A percentile compares a stretch with the other conserved stretches of the same genome.
Evolutionary conservation across 2,888 invertebrate genomes (phyloP).

Genomic region (Stenodera caucasica): DNA sequence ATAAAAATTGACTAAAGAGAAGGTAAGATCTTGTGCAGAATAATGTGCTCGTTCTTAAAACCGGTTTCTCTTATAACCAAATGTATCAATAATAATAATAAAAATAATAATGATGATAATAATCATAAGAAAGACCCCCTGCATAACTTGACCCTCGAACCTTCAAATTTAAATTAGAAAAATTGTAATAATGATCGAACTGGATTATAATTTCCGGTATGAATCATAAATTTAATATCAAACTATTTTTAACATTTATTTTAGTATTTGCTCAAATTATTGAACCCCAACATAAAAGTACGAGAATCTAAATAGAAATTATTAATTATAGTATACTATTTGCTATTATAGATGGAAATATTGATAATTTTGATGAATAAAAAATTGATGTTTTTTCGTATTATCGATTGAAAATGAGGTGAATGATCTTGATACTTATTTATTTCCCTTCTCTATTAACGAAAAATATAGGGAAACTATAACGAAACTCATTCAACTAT

Average conservation of each 20-base stretch:
- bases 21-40: not conserved
- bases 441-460: not conserved
- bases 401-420: constrained; percentile 5
- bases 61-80: not conserved
- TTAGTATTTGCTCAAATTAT: too few relatives aligned
- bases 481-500: not conserved
- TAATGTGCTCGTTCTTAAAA: not conserved
- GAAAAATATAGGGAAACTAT: not conserved
- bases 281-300: too few relatives aligned
- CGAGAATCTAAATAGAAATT: not conserved
- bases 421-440: not conserved
- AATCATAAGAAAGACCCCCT: not conserved
- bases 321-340: not conserved
- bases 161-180: not conserved
- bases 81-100: not conserved
- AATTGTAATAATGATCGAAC: not conserved
- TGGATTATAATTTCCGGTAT: not conserved
- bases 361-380: constrained; percentile 1
- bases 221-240: not conserved
- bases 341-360: not conserved
- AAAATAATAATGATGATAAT: too few relatives aligned
- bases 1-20: not conserved
- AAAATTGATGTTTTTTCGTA: not conserved
- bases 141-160: constrained; percentile 1
- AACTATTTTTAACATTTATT: too few relatives aligned